These are phyloP conservation scores for Lymantria monacha DNA, from an alignment of 2,888 invertebrate species.

Conservation along the genomic window DNA sequence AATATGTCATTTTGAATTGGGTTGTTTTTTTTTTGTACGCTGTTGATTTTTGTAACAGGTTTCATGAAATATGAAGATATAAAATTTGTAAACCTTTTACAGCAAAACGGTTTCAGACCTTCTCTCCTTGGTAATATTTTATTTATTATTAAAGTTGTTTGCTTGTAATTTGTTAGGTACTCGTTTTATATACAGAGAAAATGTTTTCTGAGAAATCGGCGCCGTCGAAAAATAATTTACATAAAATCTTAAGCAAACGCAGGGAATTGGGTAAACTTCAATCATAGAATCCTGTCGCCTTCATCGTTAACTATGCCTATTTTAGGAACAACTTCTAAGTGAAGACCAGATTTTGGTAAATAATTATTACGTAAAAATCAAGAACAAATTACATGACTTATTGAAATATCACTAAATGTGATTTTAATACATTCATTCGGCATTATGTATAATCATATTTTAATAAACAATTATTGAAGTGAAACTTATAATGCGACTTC, in stretches of 20 bases:
- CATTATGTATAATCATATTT: no score
- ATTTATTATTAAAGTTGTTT: conserved; percentile 40
- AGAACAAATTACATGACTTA: no score
- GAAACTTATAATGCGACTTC: no score
- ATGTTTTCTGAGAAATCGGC: conserved; percentile 38
- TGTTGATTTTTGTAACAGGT: conserved; percentile 36
- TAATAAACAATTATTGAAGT: no score
- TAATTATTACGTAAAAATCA: background rate
- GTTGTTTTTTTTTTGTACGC: conserved; percentile 48
- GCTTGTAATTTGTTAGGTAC: conserved; percentile 39
- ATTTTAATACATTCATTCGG: no score
- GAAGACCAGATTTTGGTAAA: conserved; percentile 7
- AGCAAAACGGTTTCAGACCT: conserved; percentile 26
- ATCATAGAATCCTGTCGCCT: conserved; percentile 46
- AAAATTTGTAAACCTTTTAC: conserved; percentile 20
- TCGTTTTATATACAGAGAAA: conserved; percentile 39
- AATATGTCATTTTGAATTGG: conserved; percentile 44
- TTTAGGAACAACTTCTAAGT: conserved; percentile 10
- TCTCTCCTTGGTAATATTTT: conserved; percentile 25
- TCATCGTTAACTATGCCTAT: conserved; percentile 23
- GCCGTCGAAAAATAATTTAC: conserved; percentile 57
- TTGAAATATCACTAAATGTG: no score
- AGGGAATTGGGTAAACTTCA: conserved; percentile 66
- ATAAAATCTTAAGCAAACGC: conserved; percentile 65
- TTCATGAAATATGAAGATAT: conserved; percentile 29